Percentiles rank a stretch among this genome's conserved stretches.
Evolutionary conservation across 2,888 invertebrate species (phyloP).

Genomic region (Dastarcus helophoroides): DNA sequence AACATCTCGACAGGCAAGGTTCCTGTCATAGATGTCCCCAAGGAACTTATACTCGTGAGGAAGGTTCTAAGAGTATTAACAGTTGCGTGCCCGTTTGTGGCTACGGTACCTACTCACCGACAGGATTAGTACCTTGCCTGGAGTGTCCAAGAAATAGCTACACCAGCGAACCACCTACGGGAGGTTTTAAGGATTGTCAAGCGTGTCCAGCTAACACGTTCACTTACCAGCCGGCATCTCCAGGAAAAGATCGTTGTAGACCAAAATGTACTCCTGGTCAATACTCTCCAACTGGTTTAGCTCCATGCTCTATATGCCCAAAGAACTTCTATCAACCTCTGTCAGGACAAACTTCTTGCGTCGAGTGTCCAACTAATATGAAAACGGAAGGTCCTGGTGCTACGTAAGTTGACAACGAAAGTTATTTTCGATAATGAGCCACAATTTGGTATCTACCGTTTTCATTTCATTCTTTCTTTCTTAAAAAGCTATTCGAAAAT

Average conservation of each 20-base stretch:
- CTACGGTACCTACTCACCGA: slow-evolving; percentile 90
- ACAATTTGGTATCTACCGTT: too few species aligned
- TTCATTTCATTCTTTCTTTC: too few species aligned
- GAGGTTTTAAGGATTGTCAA: slow-evolving; percentile 88
- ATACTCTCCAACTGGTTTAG: slow-evolving; percentile 86
- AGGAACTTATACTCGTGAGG: slow-evolving; percentile 85
- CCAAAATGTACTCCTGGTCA: slow-evolving; percentile 82
- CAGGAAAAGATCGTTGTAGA: slow-evolving; percentile 69
- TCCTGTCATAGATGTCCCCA: slow-evolving; percentile 82
- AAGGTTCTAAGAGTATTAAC: slow-evolving; percentile 74
- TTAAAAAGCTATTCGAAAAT: too few species aligned
- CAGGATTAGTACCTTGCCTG: slow-evolving; percentile 84
- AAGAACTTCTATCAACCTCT: slow-evolving; percentile 82
- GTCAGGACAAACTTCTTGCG: slow-evolving; percentile 73
- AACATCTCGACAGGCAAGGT: slow-evolving; percentile 83
- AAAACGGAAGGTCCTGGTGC: slow-evolving; percentile 73
- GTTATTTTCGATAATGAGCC: too few species aligned
- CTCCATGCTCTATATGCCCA: slow-evolving; percentile 89
- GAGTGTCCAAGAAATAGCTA: slow-evolving; percentile 91
- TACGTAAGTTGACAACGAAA: too few species aligned
- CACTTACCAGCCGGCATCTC: slow-evolving; percentile 85
- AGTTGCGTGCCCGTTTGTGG: slow-evolving; percentile 93
- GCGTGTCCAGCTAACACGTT: slow-evolving; percentile 82
- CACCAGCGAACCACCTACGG: slow-evolving; percentile 75
- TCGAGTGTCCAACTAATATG: slow-evolving; percentile 85